Evolutionary conservation across 2,113 vertebrate species (phyloP), one percentile per base, ranked within the genome.

Genomic region (Cyphomyrus discorhynchus): DNA sequence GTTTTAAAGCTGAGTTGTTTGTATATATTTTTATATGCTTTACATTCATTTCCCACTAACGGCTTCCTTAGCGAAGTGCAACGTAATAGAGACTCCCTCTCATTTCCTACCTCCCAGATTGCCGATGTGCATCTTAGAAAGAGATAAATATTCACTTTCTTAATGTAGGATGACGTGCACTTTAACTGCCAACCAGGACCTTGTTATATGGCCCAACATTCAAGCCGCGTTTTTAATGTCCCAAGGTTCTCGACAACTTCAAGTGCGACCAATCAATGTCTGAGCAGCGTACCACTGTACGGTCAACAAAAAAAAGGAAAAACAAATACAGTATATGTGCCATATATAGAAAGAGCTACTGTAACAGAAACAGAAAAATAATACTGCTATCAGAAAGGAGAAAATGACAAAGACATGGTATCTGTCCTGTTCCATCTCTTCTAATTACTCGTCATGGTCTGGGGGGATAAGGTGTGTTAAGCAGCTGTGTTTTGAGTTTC

Each of bases 1-100:
- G 96, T 95, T 96, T 97, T 97, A 97, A 97, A 97, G 97, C 96
- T 96, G 95, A 92, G 93, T 94, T 94, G 95, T 95, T 46, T 62
- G n/a, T 87, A 87, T 62, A 58, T 62, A 42, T 19, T n/a, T 70
- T 87, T 10, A 5, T 62, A 88, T 45, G 96, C 70, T 96, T 96
- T 97, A 97, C 96, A 97, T 96, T 97, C 96, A 95, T 94, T 94
- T 91, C 93, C 94, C 95, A 94, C 93, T 94, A 95, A 95, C 97
- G 94, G 96, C 95, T 96, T 92, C 90, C 91, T 90, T 90, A 90
- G 90, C 87, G 95, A 95, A 93, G 95, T 94, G 94, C 95, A 93
- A 94, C 77, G 85, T 93, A 92, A 56, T 86, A 93, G 93, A 93
- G 93, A 92, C 91, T 92, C 92, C 89, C 93, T 93, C 88, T 53